phyloP scores from a whole-genome alignment of 2,113 vertebrate species.

The Poeciliopsis prolifica region DNA sequence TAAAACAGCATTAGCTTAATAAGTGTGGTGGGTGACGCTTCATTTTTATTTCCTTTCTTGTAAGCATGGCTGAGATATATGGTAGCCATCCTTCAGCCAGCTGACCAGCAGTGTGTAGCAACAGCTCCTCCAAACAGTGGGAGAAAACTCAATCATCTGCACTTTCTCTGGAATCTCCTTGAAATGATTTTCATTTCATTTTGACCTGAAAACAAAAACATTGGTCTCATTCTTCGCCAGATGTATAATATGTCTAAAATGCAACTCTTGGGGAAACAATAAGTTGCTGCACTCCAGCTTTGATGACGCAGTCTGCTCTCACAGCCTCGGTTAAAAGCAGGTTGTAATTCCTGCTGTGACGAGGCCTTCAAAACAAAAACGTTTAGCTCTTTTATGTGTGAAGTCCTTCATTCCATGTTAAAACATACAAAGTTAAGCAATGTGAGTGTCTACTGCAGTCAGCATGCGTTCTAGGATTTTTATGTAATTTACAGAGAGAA shows the following conservation, averaged over 20 bases:
- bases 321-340: background rate
- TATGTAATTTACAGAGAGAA: constrained; percentile 46
- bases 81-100: background rate
- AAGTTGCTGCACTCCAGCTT: background rate
- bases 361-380: background rate
- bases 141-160: background rate
- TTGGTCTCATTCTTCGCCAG: background rate
- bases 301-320: background rate
- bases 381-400: background rate
- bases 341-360: constrained; percentile 21
- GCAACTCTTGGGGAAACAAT: too few species aligned
- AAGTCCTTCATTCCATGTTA: constrained; percentile 10
- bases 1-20: background rate
- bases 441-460: constrained; percentile 63
- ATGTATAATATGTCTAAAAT: too few species aligned
- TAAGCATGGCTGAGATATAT: background rate
- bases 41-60: background rate
- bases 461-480: constrained; percentile 68
- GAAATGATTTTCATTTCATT: background rate
- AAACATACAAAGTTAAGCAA: constrained; percentile 31
- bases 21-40: background rate
- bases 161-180: background rate
- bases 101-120: background rate
- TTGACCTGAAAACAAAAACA: background rate
- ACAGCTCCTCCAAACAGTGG: background rate